phyloP scores from a whole-genome alignment of 2,113 vertebrate species.

The Pycnonotus jocosus region DNA sequence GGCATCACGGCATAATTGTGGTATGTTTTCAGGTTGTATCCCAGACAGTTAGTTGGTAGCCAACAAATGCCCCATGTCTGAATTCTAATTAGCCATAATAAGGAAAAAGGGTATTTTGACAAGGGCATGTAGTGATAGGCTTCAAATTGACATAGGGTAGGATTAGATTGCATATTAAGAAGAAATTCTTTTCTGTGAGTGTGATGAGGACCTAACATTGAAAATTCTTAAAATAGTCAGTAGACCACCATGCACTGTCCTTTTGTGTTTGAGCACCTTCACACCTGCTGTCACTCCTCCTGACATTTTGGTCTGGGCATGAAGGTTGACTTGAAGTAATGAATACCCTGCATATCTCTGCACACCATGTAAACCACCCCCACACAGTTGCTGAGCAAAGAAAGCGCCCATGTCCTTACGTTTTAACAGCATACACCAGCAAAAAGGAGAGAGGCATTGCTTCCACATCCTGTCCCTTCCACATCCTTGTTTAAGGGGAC shows the following conservation, averaged over 20 bases:
- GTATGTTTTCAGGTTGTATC: not conserved
- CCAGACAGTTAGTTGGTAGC: no score
- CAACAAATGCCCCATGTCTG: not conserved
- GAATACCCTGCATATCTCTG: not conserved
- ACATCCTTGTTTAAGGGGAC: no score
- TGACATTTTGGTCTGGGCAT: not conserved
- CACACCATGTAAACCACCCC: not conserved
- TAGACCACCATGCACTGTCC: not conserved
- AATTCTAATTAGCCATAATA: not conserved
- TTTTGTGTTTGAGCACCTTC: not conserved
- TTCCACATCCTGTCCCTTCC: no score
- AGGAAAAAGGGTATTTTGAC: not conserved
- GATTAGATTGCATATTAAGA: not conserved
- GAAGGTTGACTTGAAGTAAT: not conserved
- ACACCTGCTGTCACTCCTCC: not conserved
- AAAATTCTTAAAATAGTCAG: not conserved
- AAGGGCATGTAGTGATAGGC: not conserved
- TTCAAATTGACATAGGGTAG: not conserved
- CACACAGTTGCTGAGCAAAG: accelerated
- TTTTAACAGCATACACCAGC: not conserved
- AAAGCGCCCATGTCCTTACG: accelerated
- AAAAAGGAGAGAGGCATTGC: not conserved
- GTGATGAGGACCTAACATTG: not conserved
- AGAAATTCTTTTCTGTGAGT: not conserved
- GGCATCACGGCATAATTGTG: accelerated